phyloP scores from a whole-genome alignment of 1,140 invertebrate genomes.

The Protaetia brevitarsis region DNA sequence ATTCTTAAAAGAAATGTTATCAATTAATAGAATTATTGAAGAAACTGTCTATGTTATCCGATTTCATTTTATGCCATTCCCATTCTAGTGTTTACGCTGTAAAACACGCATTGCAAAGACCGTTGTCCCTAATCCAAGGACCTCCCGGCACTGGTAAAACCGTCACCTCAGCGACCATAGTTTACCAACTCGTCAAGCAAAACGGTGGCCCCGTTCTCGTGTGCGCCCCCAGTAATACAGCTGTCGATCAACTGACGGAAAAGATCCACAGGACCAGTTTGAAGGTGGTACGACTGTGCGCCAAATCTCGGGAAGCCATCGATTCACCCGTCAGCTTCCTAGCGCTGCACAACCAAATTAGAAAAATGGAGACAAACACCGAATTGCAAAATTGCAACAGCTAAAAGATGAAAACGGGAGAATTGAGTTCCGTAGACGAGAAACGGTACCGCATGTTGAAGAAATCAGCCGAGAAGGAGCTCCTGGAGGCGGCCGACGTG shows the following conservation, averaged over 20 bases:
- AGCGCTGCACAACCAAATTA: conserved; percentile 95
- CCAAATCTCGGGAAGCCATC: conserved; percentile 97
- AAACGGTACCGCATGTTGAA: conserved; percentile 91
- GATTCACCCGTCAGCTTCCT: conserved; percentile 97
- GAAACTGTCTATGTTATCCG: too few relatives aligned
- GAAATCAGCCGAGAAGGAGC: conserved; percentile 85
- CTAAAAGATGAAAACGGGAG: conserved; percentile 95
- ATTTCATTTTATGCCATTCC: too few relatives aligned
- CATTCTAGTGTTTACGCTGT: conserved; percentile 85
- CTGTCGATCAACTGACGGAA: conserved; percentile 98
- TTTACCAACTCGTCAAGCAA: conserved; percentile 96
- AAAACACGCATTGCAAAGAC: conserved; percentile 95
- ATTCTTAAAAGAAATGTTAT: too few relatives aligned
- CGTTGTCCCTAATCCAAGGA: conserved; percentile 94
- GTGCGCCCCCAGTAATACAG: conserved; percentile 98
- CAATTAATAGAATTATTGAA: too few relatives aligned
- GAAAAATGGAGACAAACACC: conserved; percentile 85
- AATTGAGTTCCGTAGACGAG: conserved; percentile 90
- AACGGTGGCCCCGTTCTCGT: conserved; percentile 93
- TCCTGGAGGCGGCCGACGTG: conserved; percentile 95
- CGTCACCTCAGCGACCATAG: conserved; percentile 98
- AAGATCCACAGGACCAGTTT: conserved; percentile 98
- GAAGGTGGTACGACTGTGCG: conserved; percentile 95
- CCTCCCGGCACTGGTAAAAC: conserved; percentile 97
- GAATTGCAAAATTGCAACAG: conserved; percentile 96